Percentiles rank a stretch among this genome's conserved stretches.
phyloP scores from a whole-genome alignment of 2,113 vertebrate genomes.

The Ictalurus furcatus region DNA sequence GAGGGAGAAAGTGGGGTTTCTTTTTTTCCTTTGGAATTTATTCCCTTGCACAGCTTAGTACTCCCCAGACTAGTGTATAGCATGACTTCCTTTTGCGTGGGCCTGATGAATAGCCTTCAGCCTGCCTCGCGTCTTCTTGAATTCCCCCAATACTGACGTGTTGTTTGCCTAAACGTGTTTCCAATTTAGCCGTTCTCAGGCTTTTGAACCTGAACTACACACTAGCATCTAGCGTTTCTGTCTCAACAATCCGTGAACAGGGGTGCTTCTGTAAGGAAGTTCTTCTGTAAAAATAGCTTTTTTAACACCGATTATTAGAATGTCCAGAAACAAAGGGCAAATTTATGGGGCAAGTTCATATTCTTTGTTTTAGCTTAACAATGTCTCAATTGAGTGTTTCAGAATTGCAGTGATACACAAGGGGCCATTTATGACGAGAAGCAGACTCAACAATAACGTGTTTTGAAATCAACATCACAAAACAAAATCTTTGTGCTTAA shows the following conservation, averaged over 20 bases:
- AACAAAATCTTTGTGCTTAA: not conserved
- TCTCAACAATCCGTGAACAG: conserved; percentile 15
- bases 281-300: not conserved
- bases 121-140: conserved; percentile 32
- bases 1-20: conserved; percentile 13
- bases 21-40: conserved; percentile 29
- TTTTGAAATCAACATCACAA: not conserved
- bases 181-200: conserved; percentile 42
- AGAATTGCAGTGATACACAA: not conserved
- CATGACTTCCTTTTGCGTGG: conserved; percentile 42
- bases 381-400: not conserved
- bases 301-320: not conserved
- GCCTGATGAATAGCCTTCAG: conserved; percentile 32
- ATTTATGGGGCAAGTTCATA: not conserved
- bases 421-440: not conserved
- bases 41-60: conserved; percentile 20
- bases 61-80: conserved; percentile 44
- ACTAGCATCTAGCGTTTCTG: not conserved
- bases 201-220: conserved; percentile 17
- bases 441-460: not conserved
- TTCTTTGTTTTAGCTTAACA: not conserved
- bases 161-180: conserved; percentile 50
- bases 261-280: not conserved
- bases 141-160: conserved; percentile 46
- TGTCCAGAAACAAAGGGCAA: not conserved